These are phyloP conservation scores for Hemicrepidius hirtus DNA, from an alignment of 2,888 invertebrate genomes.

Conservation along the genomic window DNA sequence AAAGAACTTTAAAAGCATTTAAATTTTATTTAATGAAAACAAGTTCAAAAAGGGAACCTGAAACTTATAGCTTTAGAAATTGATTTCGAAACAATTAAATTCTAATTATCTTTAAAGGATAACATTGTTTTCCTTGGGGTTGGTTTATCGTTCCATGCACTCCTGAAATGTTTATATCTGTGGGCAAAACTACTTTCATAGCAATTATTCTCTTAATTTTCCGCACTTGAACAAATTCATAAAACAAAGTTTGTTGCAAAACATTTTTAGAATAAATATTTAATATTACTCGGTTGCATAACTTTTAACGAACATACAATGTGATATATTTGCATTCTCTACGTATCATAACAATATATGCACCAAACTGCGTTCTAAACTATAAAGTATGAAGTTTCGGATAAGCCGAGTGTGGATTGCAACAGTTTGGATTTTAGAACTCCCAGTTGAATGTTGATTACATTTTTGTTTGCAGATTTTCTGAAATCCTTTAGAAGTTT, in stretches of 20 bases:
- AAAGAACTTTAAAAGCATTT: too few relatives aligned
- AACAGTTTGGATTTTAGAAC: slow-evolving; percentile 13
- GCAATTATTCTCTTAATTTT: too few relatives aligned
- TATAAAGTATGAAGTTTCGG: slow-evolving; percentile 22
- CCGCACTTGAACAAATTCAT: neutral
- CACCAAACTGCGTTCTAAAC: slow-evolving; percentile 15
- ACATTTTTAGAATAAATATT: slow-evolving; percentile 9
- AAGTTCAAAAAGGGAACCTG: too few relatives aligned
- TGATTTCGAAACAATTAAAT: too few relatives aligned
- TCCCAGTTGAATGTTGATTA: slow-evolving; percentile 20
- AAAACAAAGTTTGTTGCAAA: neutral
- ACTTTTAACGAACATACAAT: slow-evolving; percentile 10
- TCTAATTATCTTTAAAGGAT: too few relatives aligned
- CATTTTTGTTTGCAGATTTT: slow-evolving; percentile 2
- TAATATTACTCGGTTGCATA: slow-evolving; percentile 7
- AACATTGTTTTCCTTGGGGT: too few relatives aligned
- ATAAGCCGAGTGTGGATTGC: slow-evolving; percentile 15
- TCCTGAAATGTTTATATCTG: too few relatives aligned
- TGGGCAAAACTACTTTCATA: too few relatives aligned
- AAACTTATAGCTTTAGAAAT: too few relatives aligned
- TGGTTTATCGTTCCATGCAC: too few relatives aligned
- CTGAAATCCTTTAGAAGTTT: too few relatives aligned
- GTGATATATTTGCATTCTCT: slow-evolving; percentile 11
- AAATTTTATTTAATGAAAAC: too few relatives aligned
- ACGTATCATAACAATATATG: slow-evolving; percentile 6